These are phyloP conservation scores for Neodiprion fabricii DNA, from an alignment of 1,140 invertebrate species.

Conservation along the genomic window DNA sequence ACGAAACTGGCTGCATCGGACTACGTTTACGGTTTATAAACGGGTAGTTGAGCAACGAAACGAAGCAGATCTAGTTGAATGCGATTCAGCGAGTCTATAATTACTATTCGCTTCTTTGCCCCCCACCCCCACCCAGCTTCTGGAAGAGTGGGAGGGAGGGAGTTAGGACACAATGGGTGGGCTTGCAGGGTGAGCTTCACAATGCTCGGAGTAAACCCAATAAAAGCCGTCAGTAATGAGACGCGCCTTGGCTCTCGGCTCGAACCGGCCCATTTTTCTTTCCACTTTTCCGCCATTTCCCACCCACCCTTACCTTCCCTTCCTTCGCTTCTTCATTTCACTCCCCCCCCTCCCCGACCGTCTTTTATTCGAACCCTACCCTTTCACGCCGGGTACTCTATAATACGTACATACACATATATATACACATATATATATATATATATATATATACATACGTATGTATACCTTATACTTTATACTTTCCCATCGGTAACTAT, in stretches of 20 bases:
- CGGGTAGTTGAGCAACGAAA: too few species aligned
- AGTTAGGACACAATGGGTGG: neutral
- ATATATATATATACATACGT: too few species aligned
- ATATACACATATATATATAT: too few species aligned
- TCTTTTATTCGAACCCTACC: too few species aligned
- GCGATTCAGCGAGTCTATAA: slow-evolving; percentile 7
- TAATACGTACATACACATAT: too few species aligned
- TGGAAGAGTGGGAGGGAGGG: too few species aligned
- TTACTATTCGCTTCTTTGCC: slow-evolving; percentile 7
- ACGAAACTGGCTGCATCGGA: neutral
- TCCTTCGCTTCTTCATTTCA: neutral
- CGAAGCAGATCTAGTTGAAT: neutral
- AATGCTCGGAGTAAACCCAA: neutral
- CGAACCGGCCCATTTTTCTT: neutral
- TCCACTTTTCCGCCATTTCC: neutral
- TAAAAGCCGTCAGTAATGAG: slow-evolving; percentile 2
- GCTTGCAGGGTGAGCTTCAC: neutral
- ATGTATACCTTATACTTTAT: too few species aligned
- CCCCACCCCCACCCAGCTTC: neutral
- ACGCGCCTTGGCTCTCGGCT: neutral
- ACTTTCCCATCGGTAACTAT: too few species aligned
- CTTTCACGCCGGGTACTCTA: too few species aligned
- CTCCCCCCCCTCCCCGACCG: too few species aligned
- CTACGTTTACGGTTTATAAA: too few species aligned
- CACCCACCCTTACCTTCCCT: neutral